Evolutionary conservation across 2,113 vertebrate species (phyloP).

Genomic region (Corythoichthys haematopterus): DNA sequence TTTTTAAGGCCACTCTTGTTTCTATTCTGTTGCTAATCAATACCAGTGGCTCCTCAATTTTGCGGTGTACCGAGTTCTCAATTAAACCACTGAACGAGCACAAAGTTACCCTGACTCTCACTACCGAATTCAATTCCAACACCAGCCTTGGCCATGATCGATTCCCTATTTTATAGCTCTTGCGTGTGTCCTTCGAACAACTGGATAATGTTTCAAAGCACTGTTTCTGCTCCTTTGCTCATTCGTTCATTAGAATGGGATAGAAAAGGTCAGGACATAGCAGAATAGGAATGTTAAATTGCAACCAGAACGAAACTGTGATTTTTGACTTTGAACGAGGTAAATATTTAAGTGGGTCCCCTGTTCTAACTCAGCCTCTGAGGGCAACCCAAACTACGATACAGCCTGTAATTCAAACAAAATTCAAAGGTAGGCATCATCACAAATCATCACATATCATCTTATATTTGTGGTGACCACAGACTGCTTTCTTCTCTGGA

Average conservation of each 20-base stretch:
- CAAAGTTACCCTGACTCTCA: slow-evolving; percentile 27
- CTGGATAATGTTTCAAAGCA: slow-evolving; percentile 67
- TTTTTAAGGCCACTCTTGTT: not conserved
- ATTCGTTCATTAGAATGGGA: not conserved
- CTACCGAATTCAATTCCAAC: slow-evolving; percentile 65
- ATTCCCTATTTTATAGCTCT: slow-evolving; percentile 65
- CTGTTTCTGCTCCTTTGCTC: slow-evolving; percentile 1
- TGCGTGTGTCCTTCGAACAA: slow-evolving; percentile 50
- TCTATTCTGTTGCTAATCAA: slow-evolving; percentile 49
- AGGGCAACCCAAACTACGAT: too few relatives aligned
- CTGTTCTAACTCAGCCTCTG: too few relatives aligned
- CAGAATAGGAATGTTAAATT: too few relatives aligned
- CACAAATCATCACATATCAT: too few relatives aligned
- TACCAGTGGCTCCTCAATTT: slow-evolving; percentile 67
- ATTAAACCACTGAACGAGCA: slow-evolving; percentile 53
- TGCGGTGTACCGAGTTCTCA: slow-evolving; percentile 59
- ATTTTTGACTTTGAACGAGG: too few relatives aligned
- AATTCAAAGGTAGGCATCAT: too few relatives aligned
- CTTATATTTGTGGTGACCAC: too few relatives aligned
- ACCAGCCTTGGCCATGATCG: slow-evolving; percentile 59
- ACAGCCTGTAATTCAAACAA: too few relatives aligned
- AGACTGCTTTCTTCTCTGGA: too few relatives aligned
- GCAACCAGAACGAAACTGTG: too few relatives aligned
- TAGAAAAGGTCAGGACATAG: slow-evolving; percentile 3
- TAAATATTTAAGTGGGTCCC: too few relatives aligned